A percentile compares a stretch with the other conserved stretches of the same genome.
Conservation (phyloP, 2,888 invertebrate species). For the Spodoptera littoralis region DNA sequence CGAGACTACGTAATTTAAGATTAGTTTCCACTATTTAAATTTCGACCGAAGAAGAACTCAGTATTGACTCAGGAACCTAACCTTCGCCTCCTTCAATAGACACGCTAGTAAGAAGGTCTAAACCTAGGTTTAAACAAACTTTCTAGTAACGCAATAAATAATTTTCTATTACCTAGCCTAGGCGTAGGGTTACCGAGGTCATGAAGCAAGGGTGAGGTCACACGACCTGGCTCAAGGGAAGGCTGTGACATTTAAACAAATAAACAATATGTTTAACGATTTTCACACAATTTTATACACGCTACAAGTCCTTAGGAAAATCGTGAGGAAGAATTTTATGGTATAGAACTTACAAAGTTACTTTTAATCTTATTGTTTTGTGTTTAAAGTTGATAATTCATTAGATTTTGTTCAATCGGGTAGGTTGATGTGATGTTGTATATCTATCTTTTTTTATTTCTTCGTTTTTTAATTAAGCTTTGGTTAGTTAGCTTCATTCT, state of each 20-base stretch:
- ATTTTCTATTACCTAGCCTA: slow-evolving; percentile 23
- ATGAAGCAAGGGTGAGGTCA: slow-evolving; percentile 26
- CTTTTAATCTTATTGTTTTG: not conserved
- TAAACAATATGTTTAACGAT: slow-evolving; percentile 20
- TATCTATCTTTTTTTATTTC: no score
- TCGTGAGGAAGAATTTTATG: slow-evolving; percentile 12
- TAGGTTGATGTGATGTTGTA: no score
- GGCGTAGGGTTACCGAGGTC: slow-evolving; percentile 31
- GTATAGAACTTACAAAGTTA: no score
- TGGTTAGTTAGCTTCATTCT: no score
- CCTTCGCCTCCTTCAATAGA: not conserved
- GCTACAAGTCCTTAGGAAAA: slow-evolving; percentile 17
- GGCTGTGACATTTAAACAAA: slow-evolving; percentile 53
- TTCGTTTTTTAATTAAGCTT: no score
- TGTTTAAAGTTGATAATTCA: not conserved
- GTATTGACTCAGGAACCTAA: no score
- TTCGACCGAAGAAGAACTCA: no score
- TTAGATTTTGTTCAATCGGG: not conserved
- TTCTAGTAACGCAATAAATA: slow-evolving; percentile 33
- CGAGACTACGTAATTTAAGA: no score
- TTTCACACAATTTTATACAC: slow-evolving; percentile 29
- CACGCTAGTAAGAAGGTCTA: not conserved
- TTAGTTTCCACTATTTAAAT: no score
- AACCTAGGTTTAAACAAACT: slow-evolving; percentile 20
- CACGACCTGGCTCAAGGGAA: slow-evolving; percentile 51